Evolutionary conservation across 2,888 invertebrate genomes (phyloP), one percentile per base, ranked within the genome.

Genomic region (Gymnocheta viridis): DNA sequence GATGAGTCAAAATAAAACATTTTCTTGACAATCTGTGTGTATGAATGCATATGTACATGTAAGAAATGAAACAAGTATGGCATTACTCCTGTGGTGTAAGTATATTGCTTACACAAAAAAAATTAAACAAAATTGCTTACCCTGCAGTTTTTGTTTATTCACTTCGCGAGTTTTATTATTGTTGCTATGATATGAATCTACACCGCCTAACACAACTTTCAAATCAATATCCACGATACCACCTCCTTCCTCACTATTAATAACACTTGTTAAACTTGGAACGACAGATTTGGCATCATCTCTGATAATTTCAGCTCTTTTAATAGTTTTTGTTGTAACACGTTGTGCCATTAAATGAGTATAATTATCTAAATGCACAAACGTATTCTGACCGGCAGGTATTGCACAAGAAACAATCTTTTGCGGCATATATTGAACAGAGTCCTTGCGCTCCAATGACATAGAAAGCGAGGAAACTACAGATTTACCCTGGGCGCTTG

Each of bases 121-220:
- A 49, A 41, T 14, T 38, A 60, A 35, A 47, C 24, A 41, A 82
- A 70, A 67, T n/a, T 77, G 83, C 83, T 84, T 84, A 84, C 83
- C 83, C 51, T 62, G 67, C 80, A 73, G 5, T 67, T 84, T 80
- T 77, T 76, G 72, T 49, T 84, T 84, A 35, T 79, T 74, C 64
- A 79, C 69, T 9, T 56, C 32, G n/a, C 35, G 22, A 14, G 38
- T n/a, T 67, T 62, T 60, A 9, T 27, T 51, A 12, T 67, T 73
- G 9, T 29, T 73, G 24, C 17, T 58, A 9, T 14, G 44, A 5
- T 29, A 38, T 70, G 70, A 70, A 54, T 32, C 38, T n/a, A 58
- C 56, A 64, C 56, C 24, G 17, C 69, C 62, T 22, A 51, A 17
- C 24, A 82, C 0, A 54, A 73, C 74, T 38, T 69, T 73, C 17